These are phyloP conservation scores for Diplodus sargus DNA, from an alignment of 2,797 vertebrate species.

Conservation along the genomic window DNA sequence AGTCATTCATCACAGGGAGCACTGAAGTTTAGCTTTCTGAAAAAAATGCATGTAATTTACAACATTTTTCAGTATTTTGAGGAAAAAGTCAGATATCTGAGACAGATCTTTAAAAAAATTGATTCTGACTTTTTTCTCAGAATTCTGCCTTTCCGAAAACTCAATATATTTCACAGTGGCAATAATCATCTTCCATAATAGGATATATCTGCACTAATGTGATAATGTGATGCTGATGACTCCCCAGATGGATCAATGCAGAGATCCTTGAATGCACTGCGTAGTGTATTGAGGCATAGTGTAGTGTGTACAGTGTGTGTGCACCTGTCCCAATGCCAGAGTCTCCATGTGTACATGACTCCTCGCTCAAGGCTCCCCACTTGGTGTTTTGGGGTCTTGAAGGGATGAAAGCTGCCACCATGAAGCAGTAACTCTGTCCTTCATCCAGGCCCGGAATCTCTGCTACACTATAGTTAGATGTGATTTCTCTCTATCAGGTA, in stretches of 20 bases:
- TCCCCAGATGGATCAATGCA: neutral
- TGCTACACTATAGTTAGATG: conserved; percentile 71
- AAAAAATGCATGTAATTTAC: too few relatives aligned
- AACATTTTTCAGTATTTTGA: too few relatives aligned
- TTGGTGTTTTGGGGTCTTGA: conserved; percentile 77
- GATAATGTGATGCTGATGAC: neutral
- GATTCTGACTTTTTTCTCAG: too few relatives aligned
- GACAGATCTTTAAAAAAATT: too few relatives aligned
- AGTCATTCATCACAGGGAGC: neutral
- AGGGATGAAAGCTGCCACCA: conserved; percentile 82
- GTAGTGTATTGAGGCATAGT: neutral
- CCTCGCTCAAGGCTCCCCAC: conserved; percentile 80
- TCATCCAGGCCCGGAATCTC: conserved; percentile 81
- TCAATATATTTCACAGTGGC: too few relatives aligned
- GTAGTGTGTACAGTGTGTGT: neutral
- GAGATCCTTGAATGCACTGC: too few relatives aligned
- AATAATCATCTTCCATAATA: too few relatives aligned
- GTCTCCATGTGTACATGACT: conserved; percentile 60
- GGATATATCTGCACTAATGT: neutral
- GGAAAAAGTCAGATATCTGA: too few relatives aligned
- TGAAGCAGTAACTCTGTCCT: conserved; percentile 90
- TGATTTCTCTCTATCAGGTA: conserved; percentile 78
- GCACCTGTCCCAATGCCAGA: conserved; percentile 67
- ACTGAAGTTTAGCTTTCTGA: neutral
- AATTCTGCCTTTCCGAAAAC: too few relatives aligned